Base-by-base conservation (phyloP, 2,888 invertebrate species). In the Masnerella sp. region DNA sequence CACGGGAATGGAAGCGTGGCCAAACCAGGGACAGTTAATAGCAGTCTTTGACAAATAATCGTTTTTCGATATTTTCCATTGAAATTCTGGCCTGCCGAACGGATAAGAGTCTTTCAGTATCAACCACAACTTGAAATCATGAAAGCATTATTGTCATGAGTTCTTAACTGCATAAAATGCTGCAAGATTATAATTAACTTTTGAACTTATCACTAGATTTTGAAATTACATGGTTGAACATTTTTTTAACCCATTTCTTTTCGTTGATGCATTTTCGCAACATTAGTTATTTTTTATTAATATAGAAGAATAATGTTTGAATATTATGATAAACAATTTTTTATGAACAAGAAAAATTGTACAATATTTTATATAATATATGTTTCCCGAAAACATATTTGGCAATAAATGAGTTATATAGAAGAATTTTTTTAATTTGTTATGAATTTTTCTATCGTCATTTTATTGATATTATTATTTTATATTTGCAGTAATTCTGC, bases 1-100 rank as follows among this genome's bases (percentile, higher is more conserved):
- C 12, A 42, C 30, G 32, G 15, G 34, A 18, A 58, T 58, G 20
- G 34, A 43, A 62, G 18, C 51, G 20, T 43, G 43, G 40, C 34
- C n/a, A 28, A 51, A 30, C 43, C n/a, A 51, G 30, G 43, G 42
- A 61, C 40, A 59, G 59, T 72, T 65, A 59, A 65, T 72, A 65
- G 45, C 40, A 61, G 59, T 54, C 54, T 72, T 54, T 65, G 65
- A 72, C 65, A 59, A 72, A 72, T 72, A 72, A 72, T 67, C 65
- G 67, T 73, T 73, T 67, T 73, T 62, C 72, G 59, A 67, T 73
- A 67, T 67, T 51, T 69, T 52, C 56, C 30, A 72, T 61, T 61
- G 67, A 72, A 72, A 72, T 72, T 49, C 54, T 45, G 18, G 54
- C 28, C n/a, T 42, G 11, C 49, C 30, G 61, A 54, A 59, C 18